Evolutionary conservation across 2,113 vertebrate species (phyloP).

Genomic region (Reinhardtius hippoglossoides): DNA sequence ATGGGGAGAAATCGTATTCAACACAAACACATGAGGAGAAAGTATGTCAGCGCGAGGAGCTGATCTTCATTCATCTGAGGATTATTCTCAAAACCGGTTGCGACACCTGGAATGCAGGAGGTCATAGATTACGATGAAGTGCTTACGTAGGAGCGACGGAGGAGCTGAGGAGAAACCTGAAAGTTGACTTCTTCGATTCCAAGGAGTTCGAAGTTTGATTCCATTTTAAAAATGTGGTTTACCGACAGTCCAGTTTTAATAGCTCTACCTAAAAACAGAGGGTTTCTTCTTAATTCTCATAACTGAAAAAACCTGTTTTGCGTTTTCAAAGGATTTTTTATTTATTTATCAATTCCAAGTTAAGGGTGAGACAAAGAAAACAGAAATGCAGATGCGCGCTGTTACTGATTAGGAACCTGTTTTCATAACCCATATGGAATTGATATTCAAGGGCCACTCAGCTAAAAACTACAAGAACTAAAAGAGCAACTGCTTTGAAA

Average conservation of each 20-base stretch:
- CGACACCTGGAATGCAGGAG: constrained; percentile 63
- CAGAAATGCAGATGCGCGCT: background rate
- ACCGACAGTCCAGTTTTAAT: background rate
- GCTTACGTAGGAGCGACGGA: constrained; percentile 11
- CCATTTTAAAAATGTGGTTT: background rate
- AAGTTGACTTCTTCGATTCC: constrained; percentile 16
- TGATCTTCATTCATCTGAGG: constrained; percentile 13
- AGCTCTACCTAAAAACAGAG: too few species aligned
- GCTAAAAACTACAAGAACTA: background rate
- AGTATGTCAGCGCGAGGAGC: constrained; percentile 20
- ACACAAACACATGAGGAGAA: constrained; percentile 33
- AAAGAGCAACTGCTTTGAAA: too few species aligned
- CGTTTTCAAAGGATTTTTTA: background rate
- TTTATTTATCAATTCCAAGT: background rate
- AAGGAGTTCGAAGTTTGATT: background rate
- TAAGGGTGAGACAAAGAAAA: background rate
- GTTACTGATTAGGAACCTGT: background rate
- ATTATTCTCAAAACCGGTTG: constrained; percentile 36
- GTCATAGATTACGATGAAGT: constrained; percentile 24
- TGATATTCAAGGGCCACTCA: background rate
- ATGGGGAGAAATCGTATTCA: background rate
- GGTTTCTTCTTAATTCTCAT: too few species aligned
- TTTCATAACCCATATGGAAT: constrained; percentile 9
- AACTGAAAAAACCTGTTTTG: too few species aligned
- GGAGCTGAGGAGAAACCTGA: constrained; percentile 5